Percentiles rank a stretch among this genome's conserved stretches.
Conservation (phyloP, 1,140 invertebrate species). For the Manduca sexta region DNA sequence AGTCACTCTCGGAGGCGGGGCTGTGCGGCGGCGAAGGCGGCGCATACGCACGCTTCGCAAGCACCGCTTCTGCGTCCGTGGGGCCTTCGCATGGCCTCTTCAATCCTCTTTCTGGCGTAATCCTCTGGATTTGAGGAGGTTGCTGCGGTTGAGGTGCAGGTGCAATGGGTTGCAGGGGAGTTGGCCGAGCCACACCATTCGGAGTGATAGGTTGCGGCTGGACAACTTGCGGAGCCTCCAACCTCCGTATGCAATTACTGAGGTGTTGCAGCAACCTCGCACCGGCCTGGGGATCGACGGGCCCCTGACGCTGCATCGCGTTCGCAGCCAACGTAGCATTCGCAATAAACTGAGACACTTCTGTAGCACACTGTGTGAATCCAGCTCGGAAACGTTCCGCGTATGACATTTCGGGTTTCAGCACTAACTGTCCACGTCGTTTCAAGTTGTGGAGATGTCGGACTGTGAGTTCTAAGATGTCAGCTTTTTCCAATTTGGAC, state of each 20-base stretch:
- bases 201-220: constrained; percentile 52
- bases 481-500: constrained; percentile 96
- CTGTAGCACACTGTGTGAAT: constrained; percentile 93
- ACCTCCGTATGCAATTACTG: constrained; percentile 81
- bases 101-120: constrained; percentile 47
- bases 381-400: constrained; percentile 86
- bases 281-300: constrained; percentile 86
- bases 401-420: constrained; percentile 82
- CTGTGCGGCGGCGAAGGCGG: constrained; percentile 74
- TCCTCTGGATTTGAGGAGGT: constrained; percentile 45
- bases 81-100: constrained; percentile 47
- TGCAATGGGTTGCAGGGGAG: constrained; percentile 74
- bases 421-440: constrained; percentile 77
- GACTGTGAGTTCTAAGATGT: constrained; percentile 96
- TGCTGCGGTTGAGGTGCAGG: constrained; percentile 73
- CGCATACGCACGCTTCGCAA: constrained; percentile 62
- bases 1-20: constrained; percentile 71
- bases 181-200: constrained; percentile 46
- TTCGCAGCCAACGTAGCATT: constrained; percentile 83
- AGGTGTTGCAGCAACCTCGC: constrained; percentile 90
- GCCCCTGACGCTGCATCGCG: constrained; percentile 75
- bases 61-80: constrained; percentile 43
- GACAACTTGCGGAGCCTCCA: constrained; percentile 50
- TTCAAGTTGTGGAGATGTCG: constrained; percentile 86
- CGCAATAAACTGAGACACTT: constrained; percentile 84